phyloP scores from a whole-genome alignment of 2,113 vertebrate species.

The Vidua macroura region DNA sequence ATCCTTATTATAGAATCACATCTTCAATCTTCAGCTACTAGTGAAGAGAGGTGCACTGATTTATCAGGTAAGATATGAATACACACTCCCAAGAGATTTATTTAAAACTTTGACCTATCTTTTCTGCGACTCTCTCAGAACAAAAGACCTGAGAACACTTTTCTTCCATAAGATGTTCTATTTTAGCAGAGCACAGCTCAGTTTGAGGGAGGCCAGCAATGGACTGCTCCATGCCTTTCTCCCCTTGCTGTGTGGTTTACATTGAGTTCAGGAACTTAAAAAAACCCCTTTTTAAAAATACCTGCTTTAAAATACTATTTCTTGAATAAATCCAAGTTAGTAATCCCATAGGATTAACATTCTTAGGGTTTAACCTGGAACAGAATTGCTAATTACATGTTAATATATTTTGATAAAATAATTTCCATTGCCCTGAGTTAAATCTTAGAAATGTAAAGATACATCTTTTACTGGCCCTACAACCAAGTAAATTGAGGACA shows the following conservation, averaged over 20 bases:
- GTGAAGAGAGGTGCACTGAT: background rate
- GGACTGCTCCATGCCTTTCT: background rate
- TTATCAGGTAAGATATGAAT: background rate
- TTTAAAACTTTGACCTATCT: constrained; percentile 16
- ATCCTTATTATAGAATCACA: background rate
- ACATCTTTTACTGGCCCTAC: background rate
- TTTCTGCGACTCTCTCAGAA: background rate
- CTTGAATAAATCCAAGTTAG: background rate
- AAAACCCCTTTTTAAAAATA: background rate
- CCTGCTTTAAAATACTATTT: background rate
- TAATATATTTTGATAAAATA: background rate
- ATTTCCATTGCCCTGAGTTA: background rate
- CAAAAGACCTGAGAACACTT: background rate
- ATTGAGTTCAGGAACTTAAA: background rate
- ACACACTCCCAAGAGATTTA: background rate
- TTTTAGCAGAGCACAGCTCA: background rate
- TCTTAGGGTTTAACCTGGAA: background rate
- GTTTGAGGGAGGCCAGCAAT: background rate
- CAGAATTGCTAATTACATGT: background rate
- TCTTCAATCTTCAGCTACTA: background rate
- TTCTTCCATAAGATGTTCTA: background rate
- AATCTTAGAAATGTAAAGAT: background rate
- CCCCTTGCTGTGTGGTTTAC: background rate
- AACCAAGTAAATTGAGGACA: background rate
- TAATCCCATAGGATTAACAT: background rate